Conservation (phyloP, 2,113 vertebrate genomes). For the Cyanoderma ruficeps region DNA sequence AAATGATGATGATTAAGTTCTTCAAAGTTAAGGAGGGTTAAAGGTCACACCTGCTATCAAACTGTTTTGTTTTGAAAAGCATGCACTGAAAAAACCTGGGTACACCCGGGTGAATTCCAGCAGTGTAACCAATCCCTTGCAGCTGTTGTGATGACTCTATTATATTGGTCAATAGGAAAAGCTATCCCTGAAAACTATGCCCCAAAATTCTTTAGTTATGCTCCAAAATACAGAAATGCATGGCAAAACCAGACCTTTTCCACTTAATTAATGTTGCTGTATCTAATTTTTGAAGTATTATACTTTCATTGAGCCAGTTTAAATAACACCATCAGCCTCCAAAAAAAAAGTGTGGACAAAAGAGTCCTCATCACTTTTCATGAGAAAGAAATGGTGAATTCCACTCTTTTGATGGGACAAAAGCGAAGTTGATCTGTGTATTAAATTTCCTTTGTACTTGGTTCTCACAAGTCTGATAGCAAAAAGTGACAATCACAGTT, state of each 20-base stretch:
- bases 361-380: constrained; percentile 26
- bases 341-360: not conserved
- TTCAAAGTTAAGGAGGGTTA: constrained; percentile 69
- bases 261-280: constrained; percentile 11
- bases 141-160: constrained; percentile 82
- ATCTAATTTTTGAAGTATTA: constrained; percentile 35
- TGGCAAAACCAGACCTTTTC: constrained; percentile 12
- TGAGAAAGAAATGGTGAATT: constrained; percentile 50
- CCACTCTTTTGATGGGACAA: constrained; percentile 7
- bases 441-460: constrained; percentile 6
- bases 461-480: not conserved
- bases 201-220: constrained; percentile 58
- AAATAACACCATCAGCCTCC: not conserved
- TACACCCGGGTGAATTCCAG: constrained; percentile 71
- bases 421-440: constrained; percentile 10
- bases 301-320: not conserved
- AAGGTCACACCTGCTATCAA: constrained; percentile 82
- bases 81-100: constrained; percentile 66
- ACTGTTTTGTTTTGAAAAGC: constrained; percentile 75
- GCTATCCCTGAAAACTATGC: constrained; percentile 21
- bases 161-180: constrained; percentile 39
- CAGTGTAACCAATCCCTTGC: constrained; percentile 75
- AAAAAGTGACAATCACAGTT: constrained; percentile 1
- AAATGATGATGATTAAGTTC: constrained; percentile 57
- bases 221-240: constrained; percentile 40